A percentile compares a stretch with the other conserved stretches of the same genome.
Conservation (phyloP, 2,797 vertebrate species). For the Philypnodon macrostomus region DNA sequence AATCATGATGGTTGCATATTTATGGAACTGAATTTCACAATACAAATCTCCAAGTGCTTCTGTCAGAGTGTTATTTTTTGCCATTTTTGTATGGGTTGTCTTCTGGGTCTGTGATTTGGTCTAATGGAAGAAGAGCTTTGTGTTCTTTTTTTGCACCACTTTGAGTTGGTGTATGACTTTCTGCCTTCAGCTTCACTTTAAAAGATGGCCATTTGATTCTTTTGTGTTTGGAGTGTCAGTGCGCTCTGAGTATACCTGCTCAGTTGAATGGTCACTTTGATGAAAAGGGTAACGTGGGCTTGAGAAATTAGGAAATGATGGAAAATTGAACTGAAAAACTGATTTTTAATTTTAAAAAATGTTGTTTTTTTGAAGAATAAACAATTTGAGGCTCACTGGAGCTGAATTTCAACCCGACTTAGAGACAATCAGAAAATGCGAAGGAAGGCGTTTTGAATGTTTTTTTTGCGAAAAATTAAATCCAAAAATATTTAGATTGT, state of each 20-base stretch:
- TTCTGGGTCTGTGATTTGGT: constrained; percentile 9
- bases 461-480: not conserved
- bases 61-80: constrained; percentile 7
- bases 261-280: not conserved
- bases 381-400: too few species aligned
- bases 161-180: constrained; percentile 26
- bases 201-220: constrained; percentile 31
- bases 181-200: constrained; percentile 13
- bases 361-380: not conserved
- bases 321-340: constrained; percentile 4
- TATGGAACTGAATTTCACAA: constrained; percentile 37
- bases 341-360: too few species aligned
- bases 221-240: constrained; percentile 4
- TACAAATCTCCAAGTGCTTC: constrained; percentile 19
- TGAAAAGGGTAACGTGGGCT: not conserved
- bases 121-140: not conserved
- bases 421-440: too few species aligned
- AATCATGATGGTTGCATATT: constrained; percentile 43
- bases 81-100: constrained; percentile 19
- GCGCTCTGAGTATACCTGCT: constrained; percentile 1
- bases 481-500: constrained; percentile 7
- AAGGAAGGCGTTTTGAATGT: too few species aligned
- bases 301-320: constrained; percentile 22
- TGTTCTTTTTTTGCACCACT: constrained; percentile 6
- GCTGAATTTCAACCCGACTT: too few species aligned